Base-by-base conservation (phyloP, 2,113 vertebrate species). In the Cyprinodon brontotheroides region DNA sequence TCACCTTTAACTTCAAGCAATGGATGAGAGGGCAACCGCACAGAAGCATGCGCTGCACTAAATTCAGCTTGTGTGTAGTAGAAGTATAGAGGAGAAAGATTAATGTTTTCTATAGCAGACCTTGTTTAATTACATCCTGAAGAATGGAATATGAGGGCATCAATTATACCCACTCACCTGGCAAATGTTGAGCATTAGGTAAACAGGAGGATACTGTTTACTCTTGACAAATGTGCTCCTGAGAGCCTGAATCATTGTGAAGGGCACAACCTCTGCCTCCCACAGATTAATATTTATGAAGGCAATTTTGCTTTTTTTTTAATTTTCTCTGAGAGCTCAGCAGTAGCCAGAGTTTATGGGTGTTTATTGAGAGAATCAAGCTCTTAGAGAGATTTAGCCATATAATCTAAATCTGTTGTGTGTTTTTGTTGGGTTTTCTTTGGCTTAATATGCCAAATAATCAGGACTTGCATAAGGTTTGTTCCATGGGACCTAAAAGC, bases 271-370 rank as follows among this genome's bases (percentile, higher is more conserved):
- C 87, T 88, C 82, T 76, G 74, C 79, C 77, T 79, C n/a, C 3
- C 81, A 61, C 45, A 65, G 75, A 90, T 90, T 84, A 88, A 92
- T 91, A 92, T 91, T 91, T 84, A 92, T 89, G 86, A 86, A 81
- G 80, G 60, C 61, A 91, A 89, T 91, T 88, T 80, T 53, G 76
- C 50, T 57, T 57, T 63, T 69, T 69, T 86, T 91, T 82, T 89
- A 81, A 87, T 86, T 90, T 84, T 82, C 77, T 73, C 75, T 0
- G 61, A 70, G 77, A 75, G 71, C 79, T 36, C 13, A 0, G 85
- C 71, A 59, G 53, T 79, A 50, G 48, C 29, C 10, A 0, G 2
- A 43, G 73, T 84, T 87, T 73, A 71, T 45, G 11, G 57, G 47
- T 79, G 79, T 63, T 87, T 80, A 85, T 78, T 65, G 61, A 74